phyloP scores from a whole-genome alignment of 2,797 vertebrate species.

The Fringilla coelebs region DNA sequence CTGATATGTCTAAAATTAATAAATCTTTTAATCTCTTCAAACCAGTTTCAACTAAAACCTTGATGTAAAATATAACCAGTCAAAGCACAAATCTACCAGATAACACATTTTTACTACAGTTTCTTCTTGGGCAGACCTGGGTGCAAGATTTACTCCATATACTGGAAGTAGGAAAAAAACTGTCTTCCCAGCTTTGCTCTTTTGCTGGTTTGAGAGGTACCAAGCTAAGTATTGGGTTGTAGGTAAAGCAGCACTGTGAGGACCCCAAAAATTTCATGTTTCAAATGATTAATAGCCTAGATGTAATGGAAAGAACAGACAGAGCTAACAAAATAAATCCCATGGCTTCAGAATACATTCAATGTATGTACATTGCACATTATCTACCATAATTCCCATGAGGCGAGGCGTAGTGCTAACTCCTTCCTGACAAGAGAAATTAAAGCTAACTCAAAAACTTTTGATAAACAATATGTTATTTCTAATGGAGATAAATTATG shows the following conservation, averaged over 20 bases:
- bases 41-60: neutral
- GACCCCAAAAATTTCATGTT: neutral
- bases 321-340: neutral
- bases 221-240: neutral
- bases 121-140: neutral
- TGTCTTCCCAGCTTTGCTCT: neutral
- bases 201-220: neutral
- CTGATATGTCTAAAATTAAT: neutral
- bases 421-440: neutral
- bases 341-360: neutral
- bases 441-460: neutral
- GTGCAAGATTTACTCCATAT: neutral
- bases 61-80: neutral
- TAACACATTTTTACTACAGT: neutral
- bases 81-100: neutral
- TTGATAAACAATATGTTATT: neutral
- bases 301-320: neutral
- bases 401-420: neutral
- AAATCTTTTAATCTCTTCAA: neutral
- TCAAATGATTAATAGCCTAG: neutral
- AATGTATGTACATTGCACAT: neutral
- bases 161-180: neutral
- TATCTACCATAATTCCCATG: neutral
- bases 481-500: neutral
- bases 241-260: neutral